Evolutionary conservation across 1,140 invertebrate genomes (phyloP).

Genomic region (Arctopsyche grandis): DNA sequence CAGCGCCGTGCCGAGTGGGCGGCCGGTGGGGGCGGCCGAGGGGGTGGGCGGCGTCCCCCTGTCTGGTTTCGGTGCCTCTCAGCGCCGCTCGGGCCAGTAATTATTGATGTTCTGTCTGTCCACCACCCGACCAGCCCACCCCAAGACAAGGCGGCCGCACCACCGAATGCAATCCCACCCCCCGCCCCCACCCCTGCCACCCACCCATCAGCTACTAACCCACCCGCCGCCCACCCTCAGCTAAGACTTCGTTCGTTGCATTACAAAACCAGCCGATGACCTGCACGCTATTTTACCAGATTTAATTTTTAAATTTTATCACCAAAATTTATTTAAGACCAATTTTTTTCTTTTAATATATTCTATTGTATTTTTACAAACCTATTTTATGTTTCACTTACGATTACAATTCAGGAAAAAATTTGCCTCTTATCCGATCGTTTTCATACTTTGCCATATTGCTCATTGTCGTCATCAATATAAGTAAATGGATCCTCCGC

Average conservation of each 20-base stretch:
- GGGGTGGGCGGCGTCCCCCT: not conserved
- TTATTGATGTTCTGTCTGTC: conserved; percentile 56
- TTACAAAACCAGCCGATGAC: conserved; percentile 24
- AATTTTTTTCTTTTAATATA: too few relatives aligned
- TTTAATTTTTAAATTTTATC: too few relatives aligned
- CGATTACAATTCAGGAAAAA: too few relatives aligned
- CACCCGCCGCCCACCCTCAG: not conserved
- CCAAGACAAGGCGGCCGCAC: conserved; percentile 33
- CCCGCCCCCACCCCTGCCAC: conserved; percentile 15
- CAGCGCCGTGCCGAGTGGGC: conserved; percentile 4
- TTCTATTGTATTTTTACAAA: too few relatives aligned
- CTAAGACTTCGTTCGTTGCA: conserved; percentile 37
- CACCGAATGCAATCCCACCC: conserved; percentile 19
- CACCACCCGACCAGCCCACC: conserved; percentile 40
- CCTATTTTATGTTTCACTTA: too few relatives aligned
- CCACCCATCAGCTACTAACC: not conserved
- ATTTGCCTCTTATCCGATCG: too few relatives aligned
- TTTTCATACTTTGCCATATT: too few relatives aligned
- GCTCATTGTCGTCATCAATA: too few relatives aligned
- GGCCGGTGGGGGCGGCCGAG: not conserved
- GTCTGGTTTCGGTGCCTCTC: conserved; percentile 47
- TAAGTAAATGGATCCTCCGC: too few relatives aligned
- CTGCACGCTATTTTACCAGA: conserved; percentile 9
- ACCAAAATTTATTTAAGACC: too few relatives aligned
- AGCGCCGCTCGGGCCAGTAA: conserved; percentile 53